A percentile compares a stretch with the other conserved stretches of the same genome.
These are phyloP conservation scores for Boloria euphrosyne DNA, from an alignment of 2,888 invertebrate species.

Conservation along the genomic window DNA sequence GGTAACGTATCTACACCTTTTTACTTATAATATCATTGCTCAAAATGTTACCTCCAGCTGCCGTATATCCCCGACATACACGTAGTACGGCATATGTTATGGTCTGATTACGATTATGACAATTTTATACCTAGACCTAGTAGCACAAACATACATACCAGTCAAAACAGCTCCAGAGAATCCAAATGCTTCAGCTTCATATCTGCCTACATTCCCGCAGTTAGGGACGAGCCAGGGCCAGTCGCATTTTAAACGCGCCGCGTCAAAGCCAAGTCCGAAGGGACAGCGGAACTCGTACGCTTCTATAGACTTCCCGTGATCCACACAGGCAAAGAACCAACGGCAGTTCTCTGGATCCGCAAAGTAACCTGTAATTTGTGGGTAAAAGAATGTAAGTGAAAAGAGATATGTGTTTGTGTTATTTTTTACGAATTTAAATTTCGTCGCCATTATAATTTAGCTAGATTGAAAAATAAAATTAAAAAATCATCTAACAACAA, in stretches of 20 bases:
- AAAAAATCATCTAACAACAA: too few species aligned
- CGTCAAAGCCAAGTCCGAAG: constrained; percentile 90
- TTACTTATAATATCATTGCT: too few species aligned
- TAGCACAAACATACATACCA: constrained; percentile 49
- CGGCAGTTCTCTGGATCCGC: constrained; percentile 91
- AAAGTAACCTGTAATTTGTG: constrained; percentile 83
- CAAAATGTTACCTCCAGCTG: too few species aligned
- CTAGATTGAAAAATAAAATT: too few species aligned
- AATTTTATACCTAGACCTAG: too few species aligned
- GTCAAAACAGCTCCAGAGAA: constrained; percentile 68
- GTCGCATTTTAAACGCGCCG: constrained; percentile 86
- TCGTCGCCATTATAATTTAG: too few species aligned
- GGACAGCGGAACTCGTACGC: constrained; percentile 93
- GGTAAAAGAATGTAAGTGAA: neutral
- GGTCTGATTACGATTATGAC: too few species aligned
- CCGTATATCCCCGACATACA: too few species aligned
- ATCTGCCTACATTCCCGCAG: constrained; percentile 81
- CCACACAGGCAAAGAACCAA: constrained; percentile 92
- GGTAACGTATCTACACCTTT: too few species aligned
- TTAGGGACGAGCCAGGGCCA: constrained; percentile 90
- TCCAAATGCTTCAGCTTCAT: constrained; percentile 77
- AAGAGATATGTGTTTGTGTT: too few species aligned
- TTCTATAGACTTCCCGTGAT: constrained; percentile 85
- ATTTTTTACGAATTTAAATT: too few species aligned
- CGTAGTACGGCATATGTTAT: too few species aligned